Conservation (phyloP, 2,888 invertebrate species). For the Microplitis manilae region DNA sequence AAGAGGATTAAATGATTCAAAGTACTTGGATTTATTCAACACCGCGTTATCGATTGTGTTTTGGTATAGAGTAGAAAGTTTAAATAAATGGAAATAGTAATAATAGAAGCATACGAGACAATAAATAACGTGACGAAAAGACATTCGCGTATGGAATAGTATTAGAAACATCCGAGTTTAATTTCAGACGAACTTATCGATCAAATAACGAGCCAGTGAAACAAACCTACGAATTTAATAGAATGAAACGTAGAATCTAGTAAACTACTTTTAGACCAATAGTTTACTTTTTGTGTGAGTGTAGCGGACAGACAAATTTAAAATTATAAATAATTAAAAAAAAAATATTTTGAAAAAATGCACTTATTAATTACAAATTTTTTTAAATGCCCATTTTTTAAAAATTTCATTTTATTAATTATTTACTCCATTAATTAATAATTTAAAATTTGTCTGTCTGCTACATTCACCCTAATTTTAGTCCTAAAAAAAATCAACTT, state of each 20-base stretch:
- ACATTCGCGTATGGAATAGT: background rate
- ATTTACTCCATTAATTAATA: too few relatives aligned
- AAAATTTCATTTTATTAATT: too few relatives aligned
- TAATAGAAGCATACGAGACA: background rate
- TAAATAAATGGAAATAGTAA: background rate
- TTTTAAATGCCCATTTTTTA: too few relatives aligned
- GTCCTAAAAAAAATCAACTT: too few relatives aligned
- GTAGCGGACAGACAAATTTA: too few relatives aligned
- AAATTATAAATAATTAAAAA: too few relatives aligned
- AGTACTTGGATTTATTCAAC: background rate
- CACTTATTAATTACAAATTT: too few relatives aligned
- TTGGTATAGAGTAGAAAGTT: background rate
- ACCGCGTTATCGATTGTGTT: background rate
- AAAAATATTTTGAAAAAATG: too few relatives aligned
- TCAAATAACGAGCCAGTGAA: constrained; percentile 42
- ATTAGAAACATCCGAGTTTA: constrained; percentile 30
- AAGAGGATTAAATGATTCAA: background rate
- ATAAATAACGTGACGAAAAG: background rate
- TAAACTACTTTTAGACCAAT: background rate
- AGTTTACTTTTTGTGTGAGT: too few relatives aligned
- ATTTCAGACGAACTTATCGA: constrained; percentile 39
- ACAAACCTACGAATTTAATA: constrained; percentile 1
- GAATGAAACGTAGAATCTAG: background rate
- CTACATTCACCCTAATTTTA: too few relatives aligned
- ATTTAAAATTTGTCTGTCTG: too few relatives aligned